A percentile compares a stretch with the other conserved stretches of the same genome.
Evolutionary conservation across 2,113 vertebrate species (phyloP).

Genomic region (Xenus cinereus): DNA sequence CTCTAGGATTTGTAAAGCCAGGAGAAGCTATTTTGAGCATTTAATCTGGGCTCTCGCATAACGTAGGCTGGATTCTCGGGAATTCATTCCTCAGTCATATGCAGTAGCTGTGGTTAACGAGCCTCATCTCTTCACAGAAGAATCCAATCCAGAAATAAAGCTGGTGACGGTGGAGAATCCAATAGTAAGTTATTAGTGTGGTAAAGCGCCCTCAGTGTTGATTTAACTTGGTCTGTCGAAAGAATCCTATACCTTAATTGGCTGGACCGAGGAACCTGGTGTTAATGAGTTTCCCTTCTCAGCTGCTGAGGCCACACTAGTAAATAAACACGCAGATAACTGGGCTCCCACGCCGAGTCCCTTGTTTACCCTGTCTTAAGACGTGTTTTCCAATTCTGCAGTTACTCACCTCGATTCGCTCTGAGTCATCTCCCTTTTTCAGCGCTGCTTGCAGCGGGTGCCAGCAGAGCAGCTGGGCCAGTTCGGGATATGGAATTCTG

Average conservation of each 20-base stretch:
- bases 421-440: background rate
- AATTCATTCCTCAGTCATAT: background rate
- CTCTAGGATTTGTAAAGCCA: background rate
- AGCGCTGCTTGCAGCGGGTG: background rate
- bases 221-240: background rate
- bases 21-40: background rate
- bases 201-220: background rate
- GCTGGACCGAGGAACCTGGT: background rate
- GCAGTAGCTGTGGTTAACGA: background rate
- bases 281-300: background rate
- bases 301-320: background rate
- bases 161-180: background rate
- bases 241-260: background rate
- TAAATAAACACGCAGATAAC: background rate
- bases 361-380: background rate
- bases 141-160: background rate
- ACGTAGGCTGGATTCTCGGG: rapidly evolving
- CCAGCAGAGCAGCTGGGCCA: background rate
- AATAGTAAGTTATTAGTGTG: background rate
- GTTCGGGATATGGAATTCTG: background rate
- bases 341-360: background rate
- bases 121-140: background rate
- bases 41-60: background rate
- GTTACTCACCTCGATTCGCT: background rate
- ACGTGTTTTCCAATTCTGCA: background rate